These are phyloP conservation scores for Rousettus leschenaultii DNA, from an alignment of 2,113 vertebrate species.

Conservation along the genomic window DNA sequence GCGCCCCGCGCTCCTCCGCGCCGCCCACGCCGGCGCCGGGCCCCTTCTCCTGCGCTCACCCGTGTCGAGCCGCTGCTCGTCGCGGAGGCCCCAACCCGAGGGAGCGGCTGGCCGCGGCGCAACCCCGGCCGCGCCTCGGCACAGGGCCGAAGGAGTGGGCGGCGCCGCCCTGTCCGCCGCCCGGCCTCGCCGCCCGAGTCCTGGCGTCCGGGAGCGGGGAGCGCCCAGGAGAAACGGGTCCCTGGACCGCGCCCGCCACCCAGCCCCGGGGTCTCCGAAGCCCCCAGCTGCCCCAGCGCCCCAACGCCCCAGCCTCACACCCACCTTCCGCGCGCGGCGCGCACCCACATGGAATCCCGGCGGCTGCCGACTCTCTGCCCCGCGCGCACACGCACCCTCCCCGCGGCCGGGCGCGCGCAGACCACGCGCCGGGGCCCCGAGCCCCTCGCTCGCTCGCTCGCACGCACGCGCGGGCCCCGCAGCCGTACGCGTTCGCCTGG, in stretches of 20 bases:
- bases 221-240: rapidly evolving
- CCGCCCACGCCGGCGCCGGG: neutral
- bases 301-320: neutral
- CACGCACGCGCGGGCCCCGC: neutral
- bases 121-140: rapidly evolving
- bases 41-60: neutral
- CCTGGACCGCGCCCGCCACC: neutral
- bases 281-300: rapidly evolving
- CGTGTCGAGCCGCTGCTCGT: rapidly evolving
- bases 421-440: neutral
- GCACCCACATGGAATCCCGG: neutral
- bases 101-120: neutral
- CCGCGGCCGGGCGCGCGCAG: conserved; percentile 16
- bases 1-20: neutral
- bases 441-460: neutral
- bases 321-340: neutral
- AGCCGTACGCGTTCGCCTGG: rapidly evolving
- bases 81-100: neutral
- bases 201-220: rapidly evolving
- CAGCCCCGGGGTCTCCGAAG: rapidly evolving
- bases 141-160: neutral
- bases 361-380: neutral
- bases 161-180: neutral
- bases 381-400: neutral
- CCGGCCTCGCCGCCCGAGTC: rapidly evolving